Evolutionary conservation across 2,797 vertebrate species (phyloP), one percentile per base, ranked within the genome.

Genomic region (Xerus rutilus): DNA sequence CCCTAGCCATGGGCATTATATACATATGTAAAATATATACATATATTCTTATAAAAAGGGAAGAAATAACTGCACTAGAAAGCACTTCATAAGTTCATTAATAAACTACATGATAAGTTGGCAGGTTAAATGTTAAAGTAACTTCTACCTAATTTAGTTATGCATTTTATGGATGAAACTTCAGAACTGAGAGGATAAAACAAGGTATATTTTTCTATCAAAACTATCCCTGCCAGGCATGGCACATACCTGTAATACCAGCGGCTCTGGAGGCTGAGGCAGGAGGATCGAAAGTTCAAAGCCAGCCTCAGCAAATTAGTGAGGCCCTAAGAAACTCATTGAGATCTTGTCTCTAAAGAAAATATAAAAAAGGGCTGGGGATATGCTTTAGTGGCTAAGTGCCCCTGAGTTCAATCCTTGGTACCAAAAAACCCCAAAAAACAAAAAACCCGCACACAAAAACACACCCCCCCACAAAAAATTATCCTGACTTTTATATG

Each of bases 401-500:
- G 54, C 18, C 54, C 54, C 54, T 57, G 20, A 21, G 20, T 57
- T 57, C 54, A 57, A 21, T 54, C 54, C 17, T 54, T 54, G 54
- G 54, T 54, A 57, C 54, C 54, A 57, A 57, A 20, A 57, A 54
- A 54, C 4, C 18, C 49, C 12, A 49, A 54, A 54, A 54, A 54
- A 54, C 14, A 54, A 54, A 54, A 18, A 18, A 54, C 18, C 18
- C 49, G 6, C 45, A 6, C 45, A 13, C 49, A 5, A 52, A 52
- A 15, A 13, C 49, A 52, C 14, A 14, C 14, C 14, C 14, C 13
- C 14, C 49, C 14, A 52, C 49, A 57, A 57, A 21, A 57, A 57
- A 57, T 18, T 57, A 57, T 6, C 54, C 20, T 57, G 86, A 91
- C 72, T 96, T 97, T 81, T n/a, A 81, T 85, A 67, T 92, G 62